A percentile compares a stretch with the other conserved stretches of the same genome.
Evolutionary conservation across 2,113 vertebrate species (phyloP).

Genomic region (Pseudorhombus dupliciocellatus): DNA sequence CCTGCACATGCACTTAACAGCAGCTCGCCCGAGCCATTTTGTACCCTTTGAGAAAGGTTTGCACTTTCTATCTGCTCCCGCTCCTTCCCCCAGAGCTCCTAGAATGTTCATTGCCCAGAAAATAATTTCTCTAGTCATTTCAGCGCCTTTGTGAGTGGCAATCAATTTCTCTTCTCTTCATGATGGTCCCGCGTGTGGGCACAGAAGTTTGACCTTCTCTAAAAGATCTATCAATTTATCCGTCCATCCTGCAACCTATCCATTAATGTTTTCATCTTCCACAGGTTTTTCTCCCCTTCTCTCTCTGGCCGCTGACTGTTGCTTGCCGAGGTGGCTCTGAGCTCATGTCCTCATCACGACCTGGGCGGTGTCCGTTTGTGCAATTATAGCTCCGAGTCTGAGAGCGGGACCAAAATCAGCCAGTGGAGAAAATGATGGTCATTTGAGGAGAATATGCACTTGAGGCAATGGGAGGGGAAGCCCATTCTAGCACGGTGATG

Average conservation of each 20-base stretch:
- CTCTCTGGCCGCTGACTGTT: conserved; percentile 66
- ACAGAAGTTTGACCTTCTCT: conserved; percentile 86
- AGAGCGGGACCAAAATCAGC: conserved; percentile 70
- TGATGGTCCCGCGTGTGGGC: conserved; percentile 80
- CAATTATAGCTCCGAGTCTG: conserved; percentile 79
- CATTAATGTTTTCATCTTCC: conserved; percentile 85
- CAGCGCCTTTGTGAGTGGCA: conserved; percentile 83
- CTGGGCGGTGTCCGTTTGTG: conserved; percentile 73
- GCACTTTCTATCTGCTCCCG: conserved; percentile 48
- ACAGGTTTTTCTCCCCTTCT: conserved; percentile 53
- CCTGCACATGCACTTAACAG: conserved; percentile 75
- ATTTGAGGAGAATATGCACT: conserved; percentile 82
- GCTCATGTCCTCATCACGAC: conserved; percentile 81
- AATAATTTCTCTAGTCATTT: conserved; percentile 87
- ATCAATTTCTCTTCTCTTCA: conserved; percentile 87
- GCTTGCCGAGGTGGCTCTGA: conserved; percentile 78
- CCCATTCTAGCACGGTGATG: conserved; percentile 67
- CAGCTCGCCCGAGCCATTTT: conserved; percentile 76
- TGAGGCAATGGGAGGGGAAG: conserved; percentile 80
- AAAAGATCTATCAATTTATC: conserved; percentile 87
- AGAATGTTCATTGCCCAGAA: conserved; percentile 85
- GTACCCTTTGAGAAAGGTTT: conserved; percentile 73
- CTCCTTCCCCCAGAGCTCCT: conserved; percentile 43
- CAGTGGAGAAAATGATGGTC: conserved; percentile 76
- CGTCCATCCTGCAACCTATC: conserved; percentile 82